Percentiles rank a stretch among this genome's conserved stretches.
Evolutionary conservation across 2,888 invertebrate genomes (phyloP).

Genomic region (Stictocephala bisonia): DNA sequence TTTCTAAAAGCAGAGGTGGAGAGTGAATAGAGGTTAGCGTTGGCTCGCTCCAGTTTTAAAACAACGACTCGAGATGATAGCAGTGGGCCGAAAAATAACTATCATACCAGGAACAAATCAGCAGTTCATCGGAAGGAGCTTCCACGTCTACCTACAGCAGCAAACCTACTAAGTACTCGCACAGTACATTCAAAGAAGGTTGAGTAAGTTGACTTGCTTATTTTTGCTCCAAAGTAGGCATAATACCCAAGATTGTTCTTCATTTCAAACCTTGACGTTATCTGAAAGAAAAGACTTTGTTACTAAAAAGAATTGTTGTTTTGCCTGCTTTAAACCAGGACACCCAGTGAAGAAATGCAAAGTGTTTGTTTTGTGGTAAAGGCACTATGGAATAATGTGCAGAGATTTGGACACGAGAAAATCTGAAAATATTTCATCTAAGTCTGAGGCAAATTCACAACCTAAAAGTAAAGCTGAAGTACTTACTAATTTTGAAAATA

Average conservation of each 20-base stretch:
- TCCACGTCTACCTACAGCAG: conserved; percentile 45
- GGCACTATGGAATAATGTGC: neutral
- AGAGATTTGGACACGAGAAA: neutral
- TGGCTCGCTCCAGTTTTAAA: conserved; percentile 49
- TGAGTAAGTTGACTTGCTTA: conserved; percentile 53
- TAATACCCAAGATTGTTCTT: conserved; percentile 53
- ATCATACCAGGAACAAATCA: no score
- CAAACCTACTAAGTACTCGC: conserved; percentile 49
- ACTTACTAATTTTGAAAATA: neutral
- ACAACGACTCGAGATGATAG: no score
- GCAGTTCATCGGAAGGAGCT: neutral
- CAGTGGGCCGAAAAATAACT: no score
- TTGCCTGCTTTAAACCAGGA: conserved; percentile 53
- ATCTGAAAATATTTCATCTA: neutral
- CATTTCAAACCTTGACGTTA: conserved; percentile 53
- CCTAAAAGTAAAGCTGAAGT: neutral
- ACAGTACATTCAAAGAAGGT: conserved; percentile 27
- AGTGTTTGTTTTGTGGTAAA: no score
- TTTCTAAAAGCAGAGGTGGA: conserved; percentile 58
- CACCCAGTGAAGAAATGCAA: conserved; percentile 4
- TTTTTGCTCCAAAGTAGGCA: conserved; percentile 55
- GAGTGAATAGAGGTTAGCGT: conserved; percentile 54
- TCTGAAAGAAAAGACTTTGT: conserved; percentile 47
- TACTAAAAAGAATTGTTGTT: conserved; percentile 57
- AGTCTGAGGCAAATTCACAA: neutral